These are phyloP conservation scores for Camponotus pennsylvanicus DNA, from an alignment of 1,140 invertebrate genomes.

Conservation along the genomic window DNA sequence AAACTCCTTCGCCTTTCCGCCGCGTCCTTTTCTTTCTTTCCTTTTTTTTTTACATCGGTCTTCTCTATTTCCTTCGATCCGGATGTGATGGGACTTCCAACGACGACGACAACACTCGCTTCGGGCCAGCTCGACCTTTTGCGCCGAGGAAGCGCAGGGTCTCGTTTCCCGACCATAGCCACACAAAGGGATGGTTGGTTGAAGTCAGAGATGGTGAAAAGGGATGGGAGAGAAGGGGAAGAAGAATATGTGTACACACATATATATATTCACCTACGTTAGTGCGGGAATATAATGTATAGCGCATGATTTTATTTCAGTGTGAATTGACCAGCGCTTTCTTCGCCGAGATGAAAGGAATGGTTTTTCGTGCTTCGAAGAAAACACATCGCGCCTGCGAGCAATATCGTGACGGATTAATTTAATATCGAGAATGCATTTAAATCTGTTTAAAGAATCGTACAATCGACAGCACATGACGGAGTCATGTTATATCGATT, in stretches of 20 bases:
- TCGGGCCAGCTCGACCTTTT: slow-evolving; percentile 49
- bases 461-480: not conserved
- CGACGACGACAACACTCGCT: slow-evolving; percentile 23
- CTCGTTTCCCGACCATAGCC: slow-evolving; percentile 32
- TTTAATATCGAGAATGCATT: not conserved
- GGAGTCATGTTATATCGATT: not conserved
- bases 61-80: slow-evolving; percentile 38
- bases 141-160: slow-evolving; percentile 33
- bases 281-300: not conserved
- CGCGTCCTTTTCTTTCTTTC: not conserved
- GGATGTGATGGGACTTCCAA: slow-evolving; percentile 63
- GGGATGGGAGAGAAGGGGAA: not conserved
- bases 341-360: not conserved
- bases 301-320: not conserved
- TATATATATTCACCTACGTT: not conserved
- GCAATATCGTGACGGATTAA: not conserved
- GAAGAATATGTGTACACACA: not conserved
- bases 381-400: not conserved
- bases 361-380: not conserved
- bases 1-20: slow-evolving; percentile 16
- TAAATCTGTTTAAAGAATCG: not conserved
- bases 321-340: not conserved
- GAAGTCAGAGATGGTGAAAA: not conserved
- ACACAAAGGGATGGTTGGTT: not conserved
- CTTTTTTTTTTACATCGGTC: slow-evolving; percentile 23